A percentile compares a stretch with the other conserved stretches of the same genome.
Conservation (phyloP, 2,113 vertebrate genomes). For the Cyprinodon tularosa region DNA sequence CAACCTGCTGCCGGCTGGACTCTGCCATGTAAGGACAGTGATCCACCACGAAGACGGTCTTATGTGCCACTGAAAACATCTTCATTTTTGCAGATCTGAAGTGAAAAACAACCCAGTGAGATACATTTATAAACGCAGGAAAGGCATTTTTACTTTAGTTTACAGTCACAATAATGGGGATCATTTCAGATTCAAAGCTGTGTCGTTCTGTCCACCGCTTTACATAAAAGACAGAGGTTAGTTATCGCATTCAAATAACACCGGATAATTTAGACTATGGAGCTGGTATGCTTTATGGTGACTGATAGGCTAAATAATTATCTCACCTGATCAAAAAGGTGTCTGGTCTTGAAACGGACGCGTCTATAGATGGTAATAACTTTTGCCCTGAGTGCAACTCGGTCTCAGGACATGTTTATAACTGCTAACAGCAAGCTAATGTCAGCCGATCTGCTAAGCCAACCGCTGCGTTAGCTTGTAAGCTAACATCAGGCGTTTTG, state of each 20-base stretch:
- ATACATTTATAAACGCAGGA: not conserved
- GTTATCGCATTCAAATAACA: not conserved
- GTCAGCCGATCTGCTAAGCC: conserved; percentile 5
- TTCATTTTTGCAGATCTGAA: conserved; percentile 81
- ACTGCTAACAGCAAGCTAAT: not conserved
- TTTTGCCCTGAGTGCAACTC: not conserved
- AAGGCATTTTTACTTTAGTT: not conserved
- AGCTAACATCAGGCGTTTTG: conserved; percentile 39
- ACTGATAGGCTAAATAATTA: not conserved
- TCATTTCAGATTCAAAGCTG: too few relatives aligned
- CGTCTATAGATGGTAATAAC: not conserved
- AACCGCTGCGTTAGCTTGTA: conserved; percentile 33
- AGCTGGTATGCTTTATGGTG: not conserved
- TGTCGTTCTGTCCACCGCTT: not conserved
- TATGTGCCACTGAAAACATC: conserved; percentile 95
- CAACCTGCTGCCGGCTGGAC: conserved; percentile 95
- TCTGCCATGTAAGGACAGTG: conserved; percentile 99
- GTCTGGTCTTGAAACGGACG: not conserved
- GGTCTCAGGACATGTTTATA: conserved; percentile 7
- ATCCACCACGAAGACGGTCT: conserved; percentile 98
- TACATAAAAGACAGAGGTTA: not conserved
- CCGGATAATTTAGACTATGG: too few relatives aligned
- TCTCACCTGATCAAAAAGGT: not conserved
- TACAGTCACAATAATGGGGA: not conserved
- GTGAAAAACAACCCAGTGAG: not conserved